A percentile compares a stretch with the other conserved stretches of the same genome.
Conservation (phyloP, 1,140 invertebrate genomes). For the Drosophila quadrilineata region DNA sequence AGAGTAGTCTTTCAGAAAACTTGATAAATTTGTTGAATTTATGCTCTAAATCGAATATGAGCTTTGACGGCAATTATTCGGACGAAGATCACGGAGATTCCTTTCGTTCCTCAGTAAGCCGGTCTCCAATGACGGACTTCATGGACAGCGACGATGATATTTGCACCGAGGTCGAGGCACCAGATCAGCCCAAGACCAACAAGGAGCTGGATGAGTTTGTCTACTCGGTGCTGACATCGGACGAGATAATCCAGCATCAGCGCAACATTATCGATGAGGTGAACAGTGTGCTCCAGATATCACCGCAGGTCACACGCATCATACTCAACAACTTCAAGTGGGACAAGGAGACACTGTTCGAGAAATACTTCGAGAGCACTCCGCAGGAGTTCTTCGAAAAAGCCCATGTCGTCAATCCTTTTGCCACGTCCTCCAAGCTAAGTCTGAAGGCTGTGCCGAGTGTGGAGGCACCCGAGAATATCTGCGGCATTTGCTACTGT, state of each 20-base stretch:
- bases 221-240: conserved; percentile 95
- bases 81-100: conserved; percentile 92
- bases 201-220: conserved; percentile 93
- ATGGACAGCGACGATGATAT: conserved; percentile 91
- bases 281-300: conserved; percentile 92
- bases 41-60: conserved; percentile 86
- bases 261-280: conserved; percentile 98
- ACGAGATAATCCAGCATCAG: conserved; percentile 98
- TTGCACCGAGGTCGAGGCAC: conserved; percentile 92
- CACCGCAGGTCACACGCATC: conserved; percentile 94
- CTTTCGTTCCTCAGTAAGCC: conserved; percentile 84
- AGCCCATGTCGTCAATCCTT: conserved; percentile 96
- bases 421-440: conserved; percentile 18
- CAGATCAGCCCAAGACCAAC: conserved; percentile 84
- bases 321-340: conserved; percentile 98
- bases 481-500: conserved; percentile 81
- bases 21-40: conserved; percentile 21
- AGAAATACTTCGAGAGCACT: conserved; percentile 96
- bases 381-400: conserved; percentile 96
- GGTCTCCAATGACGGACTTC: conserved; percentile 85
- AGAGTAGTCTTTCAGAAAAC: conserved; percentile 29
- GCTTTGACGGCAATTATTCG: conserved; percentile 92
- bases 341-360: conserved; percentile 99
- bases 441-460: background rate
- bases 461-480: conserved; percentile 83